Evolutionary conservation across 2,797 vertebrate species (phyloP).

Genomic region (Enteromius radiatus): DNA sequence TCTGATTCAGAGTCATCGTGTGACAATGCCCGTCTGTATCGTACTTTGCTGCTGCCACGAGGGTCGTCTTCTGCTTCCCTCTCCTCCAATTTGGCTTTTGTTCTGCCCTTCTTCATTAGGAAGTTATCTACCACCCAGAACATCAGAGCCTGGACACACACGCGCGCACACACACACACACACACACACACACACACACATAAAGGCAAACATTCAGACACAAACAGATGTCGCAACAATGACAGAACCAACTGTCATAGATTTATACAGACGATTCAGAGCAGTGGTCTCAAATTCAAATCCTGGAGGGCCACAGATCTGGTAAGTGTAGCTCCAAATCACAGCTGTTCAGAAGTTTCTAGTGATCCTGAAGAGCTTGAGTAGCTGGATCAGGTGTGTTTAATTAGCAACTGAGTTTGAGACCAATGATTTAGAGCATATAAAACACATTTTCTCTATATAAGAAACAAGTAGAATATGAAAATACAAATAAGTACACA

Average conservation of each 20-base stretch:
- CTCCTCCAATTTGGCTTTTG: conserved; percentile 98
- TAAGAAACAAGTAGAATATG: not conserved
- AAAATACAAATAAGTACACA: not conserved
- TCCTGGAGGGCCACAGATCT: too few relatives aligned
- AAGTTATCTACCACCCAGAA: conserved; percentile 99
- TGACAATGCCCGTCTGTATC: conserved; percentile 93
- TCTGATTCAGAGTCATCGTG: conserved; percentile 98
- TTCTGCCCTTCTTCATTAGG: conserved; percentile 97
- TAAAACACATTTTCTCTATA: not conserved
- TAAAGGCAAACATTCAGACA: conserved; percentile 10
- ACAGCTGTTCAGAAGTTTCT: too few relatives aligned
- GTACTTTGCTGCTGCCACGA: conserved; percentile 91
- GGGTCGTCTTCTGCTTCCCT: conserved; percentile 86
- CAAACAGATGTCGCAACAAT: not conserved
- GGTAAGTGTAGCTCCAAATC: too few relatives aligned
- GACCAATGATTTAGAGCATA: too few relatives aligned
- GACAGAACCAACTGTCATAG: not conserved
- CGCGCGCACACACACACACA: too few relatives aligned
- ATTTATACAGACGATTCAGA: not conserved
- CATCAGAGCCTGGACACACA: conserved; percentile 87
- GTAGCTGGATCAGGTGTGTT: too few relatives aligned
- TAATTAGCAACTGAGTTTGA: too few relatives aligned
- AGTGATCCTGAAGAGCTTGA: too few relatives aligned
- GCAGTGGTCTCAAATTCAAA: too few relatives aligned
- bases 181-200: too few relatives aligned